Evolutionary conservation across 2,797 vertebrate genomes (phyloP), one percentile per base, ranked within the genome.

Genomic region (Chaetodon trifasciatus): DNA sequence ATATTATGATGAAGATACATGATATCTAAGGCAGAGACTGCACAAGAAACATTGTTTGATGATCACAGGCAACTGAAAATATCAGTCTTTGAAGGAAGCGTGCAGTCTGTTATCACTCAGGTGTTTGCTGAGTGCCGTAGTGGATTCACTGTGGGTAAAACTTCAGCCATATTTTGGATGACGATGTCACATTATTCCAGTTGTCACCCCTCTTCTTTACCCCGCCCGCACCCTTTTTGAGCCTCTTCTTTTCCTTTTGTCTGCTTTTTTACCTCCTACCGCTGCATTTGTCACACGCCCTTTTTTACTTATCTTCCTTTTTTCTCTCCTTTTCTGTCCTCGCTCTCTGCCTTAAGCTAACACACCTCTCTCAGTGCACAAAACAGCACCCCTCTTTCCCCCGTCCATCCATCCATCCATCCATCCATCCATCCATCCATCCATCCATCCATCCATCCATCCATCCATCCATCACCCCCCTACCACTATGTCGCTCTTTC

Each of bases 381-480:
- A 84, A 91, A 86, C 72, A 82, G 60, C 72, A 79, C 58, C 66
- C 50, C 37, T 23, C 40, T 69, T 5, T 74, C 77, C 70, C 74
- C 61, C 68, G 44, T 55, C 78, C 78, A 62, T 90, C 68, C 56
- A 53, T 85, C 82, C 75, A 64, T 79, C 58, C 72, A 76, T 83
- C 84, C 75, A 91, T 93, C 87, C 40, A 83, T 92, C 87, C 79
- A 88, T 89, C 88, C 28, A 28, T 85, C 82, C 76, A 61, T 79
- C 58, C 72, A 78, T 83, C 42, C 42, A 66, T 87, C 68, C 56
- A 53, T 85, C 82, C 75, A 64, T 79, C 58, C 72, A 76, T 83
- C 84, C 75, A 91, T 93, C 87, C 40, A 83, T 92, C 87, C 79
- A 88, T 89, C 88, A 84, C 57, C 75, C 71, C 76, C 44, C 24